Evolutionary conservation across 2,797 vertebrate genomes (phyloP).

Genomic region (Aldrovandia affinis): DNA sequence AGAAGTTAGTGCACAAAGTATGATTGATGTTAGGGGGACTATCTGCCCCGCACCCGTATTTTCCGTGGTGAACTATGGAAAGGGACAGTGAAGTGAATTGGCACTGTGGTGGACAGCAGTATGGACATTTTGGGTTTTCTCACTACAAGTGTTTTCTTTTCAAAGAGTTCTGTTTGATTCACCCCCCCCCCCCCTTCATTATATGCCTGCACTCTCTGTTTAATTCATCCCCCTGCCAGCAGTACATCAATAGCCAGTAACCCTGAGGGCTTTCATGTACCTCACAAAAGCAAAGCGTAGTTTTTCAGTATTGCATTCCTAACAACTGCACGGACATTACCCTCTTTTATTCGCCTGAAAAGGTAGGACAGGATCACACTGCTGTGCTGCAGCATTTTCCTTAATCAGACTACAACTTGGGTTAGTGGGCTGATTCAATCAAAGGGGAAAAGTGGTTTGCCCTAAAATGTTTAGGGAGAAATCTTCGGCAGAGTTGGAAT

Average conservation of each 20-base stretch:
- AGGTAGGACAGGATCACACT: background rate
- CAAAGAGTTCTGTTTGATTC: background rate
- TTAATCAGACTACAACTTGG: background rate
- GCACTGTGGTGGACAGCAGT: background rate
- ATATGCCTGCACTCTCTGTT: background rate
- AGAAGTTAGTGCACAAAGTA: background rate
- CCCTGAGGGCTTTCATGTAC: constrained; percentile 25
- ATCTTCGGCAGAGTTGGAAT: too few species aligned
- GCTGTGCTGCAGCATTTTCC: background rate
- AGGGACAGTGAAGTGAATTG: background rate
- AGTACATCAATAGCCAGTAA: constrained; percentile 20
- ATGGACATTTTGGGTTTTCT: background rate
- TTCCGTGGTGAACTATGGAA: background rate
- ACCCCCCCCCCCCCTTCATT: background rate
- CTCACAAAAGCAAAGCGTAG: constrained; percentile 5
- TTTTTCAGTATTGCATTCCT: background rate
- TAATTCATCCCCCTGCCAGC: constrained; percentile 29
- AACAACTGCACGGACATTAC: background rate
- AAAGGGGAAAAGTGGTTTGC: background rate
- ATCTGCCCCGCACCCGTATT: constrained; percentile 9
- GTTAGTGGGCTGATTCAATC: background rate
- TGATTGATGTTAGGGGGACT: constrained; percentile 13
- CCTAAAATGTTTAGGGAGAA: background rate
- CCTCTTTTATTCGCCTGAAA: background rate
- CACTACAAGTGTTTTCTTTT: constrained; percentile 10